Base-by-base conservation (phyloP, 1,140 invertebrate genomes). In the Tribolium castaneum region DNA sequence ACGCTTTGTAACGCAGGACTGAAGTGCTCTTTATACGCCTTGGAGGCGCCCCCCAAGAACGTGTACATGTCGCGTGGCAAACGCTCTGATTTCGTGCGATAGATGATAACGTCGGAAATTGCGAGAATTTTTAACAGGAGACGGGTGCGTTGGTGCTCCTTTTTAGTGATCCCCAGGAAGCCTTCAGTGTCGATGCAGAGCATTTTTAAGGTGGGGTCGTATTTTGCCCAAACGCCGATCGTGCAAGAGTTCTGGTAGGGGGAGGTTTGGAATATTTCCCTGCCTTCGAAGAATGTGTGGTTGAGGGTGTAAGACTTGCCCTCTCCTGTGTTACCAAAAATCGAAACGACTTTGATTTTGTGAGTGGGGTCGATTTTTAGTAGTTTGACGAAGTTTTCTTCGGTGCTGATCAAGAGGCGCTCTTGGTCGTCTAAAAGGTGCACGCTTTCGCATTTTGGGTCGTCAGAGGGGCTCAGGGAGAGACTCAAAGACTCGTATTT, bases 321-420 rank as follows among this genome's bases (percentile, higher is more conserved):
- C 88, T 96, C 94, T 0, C 95, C 94, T 1, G 94, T 95, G 82
- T 95, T 96, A 0, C 95, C 95, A 89, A 96, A 95, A 83, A 97
- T 95, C 1, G 95, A 95, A 1, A 96, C 91, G 13, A 96, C 94
- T 88, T 96, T 96, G 1, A 96, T 90, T 83, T 90, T 91, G 73
- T 82, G 79, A 12, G 54, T 78, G 4, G 73, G 74, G 72, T 80
- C 73, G 10, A 84, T 80, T n/a, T 80, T 78, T 19, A 84, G 50
- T 30, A 70, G 30, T 45, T 72, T 79, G 1, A 82, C 25, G 75
- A 84, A 84, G 12, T 56, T 45, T 66, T 70, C 54, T 75, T 83
- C 83, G 3, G 81, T 78, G 50, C 77, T 73, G 12, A 83, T 79
- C 49, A 73, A 74, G 9, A 84, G 70, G 6, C 77, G 52, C 79